phyloP scores from a whole-genome alignment of 2,113 vertebrate genomes.

The Myodes glareolus region DNA sequence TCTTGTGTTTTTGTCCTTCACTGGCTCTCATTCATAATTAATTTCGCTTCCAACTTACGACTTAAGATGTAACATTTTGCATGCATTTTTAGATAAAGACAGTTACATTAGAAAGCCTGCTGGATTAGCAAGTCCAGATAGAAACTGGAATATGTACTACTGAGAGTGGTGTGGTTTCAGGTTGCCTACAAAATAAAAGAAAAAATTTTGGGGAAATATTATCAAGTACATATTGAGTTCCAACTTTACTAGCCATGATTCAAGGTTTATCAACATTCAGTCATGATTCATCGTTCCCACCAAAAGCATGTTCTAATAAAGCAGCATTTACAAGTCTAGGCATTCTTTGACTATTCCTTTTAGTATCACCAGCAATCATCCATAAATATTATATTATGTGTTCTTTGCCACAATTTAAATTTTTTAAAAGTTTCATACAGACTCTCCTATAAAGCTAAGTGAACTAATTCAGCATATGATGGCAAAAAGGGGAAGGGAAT shows the following conservation, averaged over 20 bases:
- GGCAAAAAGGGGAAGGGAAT: not conserved
- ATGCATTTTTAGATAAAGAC: not conserved
- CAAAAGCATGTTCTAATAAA: not conserved
- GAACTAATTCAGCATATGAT: not conserved
- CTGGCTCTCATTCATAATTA: slow-evolving; percentile 68
- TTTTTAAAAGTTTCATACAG: not conserved
- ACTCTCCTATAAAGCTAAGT: too few relatives aligned
- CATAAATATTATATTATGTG: not conserved
- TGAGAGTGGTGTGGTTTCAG: not conserved
- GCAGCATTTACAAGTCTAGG: not conserved
- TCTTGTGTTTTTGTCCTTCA: slow-evolving; percentile 65
- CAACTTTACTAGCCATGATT: not conserved
- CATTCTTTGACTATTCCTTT: not conserved
- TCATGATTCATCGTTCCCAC: not conserved
- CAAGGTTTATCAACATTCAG: not conserved
- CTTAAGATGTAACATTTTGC: not conserved
- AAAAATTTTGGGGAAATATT: not conserved
- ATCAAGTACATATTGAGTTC: not conserved
- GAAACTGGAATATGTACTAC: not conserved
- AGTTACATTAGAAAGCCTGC: not conserved
- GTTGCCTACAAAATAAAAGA: not conserved
- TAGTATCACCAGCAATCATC: not conserved
- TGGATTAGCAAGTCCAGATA: not conserved
- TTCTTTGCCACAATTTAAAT: not conserved
- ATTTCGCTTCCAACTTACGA: slow-evolving; percentile 55